Evolutionary conservation across 2,797 vertebrate genomes (phyloP).

Genomic region (Trematomus bernacchii): DNA sequence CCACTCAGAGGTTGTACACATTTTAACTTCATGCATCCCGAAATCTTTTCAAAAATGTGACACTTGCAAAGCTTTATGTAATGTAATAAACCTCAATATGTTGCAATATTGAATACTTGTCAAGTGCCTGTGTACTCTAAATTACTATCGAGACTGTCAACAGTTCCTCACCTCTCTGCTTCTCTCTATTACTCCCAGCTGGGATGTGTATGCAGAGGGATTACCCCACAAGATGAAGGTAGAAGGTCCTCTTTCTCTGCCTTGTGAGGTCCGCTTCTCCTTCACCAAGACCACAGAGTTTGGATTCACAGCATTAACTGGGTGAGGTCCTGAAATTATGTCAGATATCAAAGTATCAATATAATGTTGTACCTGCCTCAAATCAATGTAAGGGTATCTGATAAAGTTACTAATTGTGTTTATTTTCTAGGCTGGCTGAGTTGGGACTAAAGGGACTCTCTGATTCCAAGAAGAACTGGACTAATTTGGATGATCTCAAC

Average conservation of each 20-base stretch:
- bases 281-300: conserved; percentile 66
- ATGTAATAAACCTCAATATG: background rate
- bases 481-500: conserved; percentile 26
- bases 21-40: background rate
- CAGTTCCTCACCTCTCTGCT: background rate
- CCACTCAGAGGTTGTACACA: background rate
- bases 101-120: background rate
- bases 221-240: conserved; percentile 51
- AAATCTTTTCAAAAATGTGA: background rate
- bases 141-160: background rate
- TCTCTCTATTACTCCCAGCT: conserved; percentile 43
- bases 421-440: conserved; percentile 52
- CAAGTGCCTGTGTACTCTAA: background rate
- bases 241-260: background rate
- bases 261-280: conserved; percentile 68
- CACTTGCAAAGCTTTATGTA: background rate
- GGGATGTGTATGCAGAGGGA: conserved; percentile 46
- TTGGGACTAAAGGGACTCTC: conserved; percentile 52
- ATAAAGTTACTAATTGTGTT: background rate
- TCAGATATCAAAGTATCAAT: background rate
- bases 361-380: background rate
- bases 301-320: background rate
- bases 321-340: conserved; percentile 40
- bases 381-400: background rate
- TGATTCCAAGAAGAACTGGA: conserved; percentile 26